Percentiles rank a stretch among this genome's conserved stretches.
phyloP scores from a whole-genome alignment of 2,888 invertebrate species.

The Cosmia trapezina region DNA sequence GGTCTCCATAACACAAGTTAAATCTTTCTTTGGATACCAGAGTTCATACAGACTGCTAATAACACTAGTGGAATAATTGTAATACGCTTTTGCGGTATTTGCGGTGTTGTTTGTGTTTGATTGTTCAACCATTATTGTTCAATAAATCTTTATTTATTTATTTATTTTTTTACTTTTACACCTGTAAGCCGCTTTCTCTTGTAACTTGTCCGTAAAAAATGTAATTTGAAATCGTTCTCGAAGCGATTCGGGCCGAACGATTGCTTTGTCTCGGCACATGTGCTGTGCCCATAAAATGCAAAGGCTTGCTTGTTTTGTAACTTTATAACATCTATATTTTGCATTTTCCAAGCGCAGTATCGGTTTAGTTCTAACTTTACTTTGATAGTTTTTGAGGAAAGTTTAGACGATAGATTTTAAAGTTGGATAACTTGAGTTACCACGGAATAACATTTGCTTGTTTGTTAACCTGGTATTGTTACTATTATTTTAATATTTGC shows the following conservation, averaged over 20 bases:
- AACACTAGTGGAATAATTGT: no score
- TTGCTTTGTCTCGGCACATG: slow-evolving; percentile 70
- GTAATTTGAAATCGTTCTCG: slow-evolving; percentile 72
- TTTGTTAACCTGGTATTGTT: not conserved
- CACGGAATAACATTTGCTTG: not conserved
- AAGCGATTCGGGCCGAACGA: slow-evolving; percentile 65
- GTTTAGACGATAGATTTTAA: slow-evolving; percentile 11
- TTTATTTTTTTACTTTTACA: no score
- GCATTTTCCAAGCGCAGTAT: slow-evolving; percentile 44
- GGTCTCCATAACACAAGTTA: no score
- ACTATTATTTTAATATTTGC: not conserved
- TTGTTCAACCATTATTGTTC: no score
- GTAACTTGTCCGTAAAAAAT: slow-evolving; percentile 51
- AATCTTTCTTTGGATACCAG: no score
- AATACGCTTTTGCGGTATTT: no score
- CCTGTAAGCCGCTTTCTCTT: slow-evolving; percentile 34
- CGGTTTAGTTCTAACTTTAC: slow-evolving; percentile 46
- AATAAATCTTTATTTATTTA: no score
- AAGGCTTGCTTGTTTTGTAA: slow-evolving; percentile 61
- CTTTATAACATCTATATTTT: slow-evolving; percentile 62
- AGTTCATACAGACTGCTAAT: no score
- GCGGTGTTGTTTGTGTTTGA: no score
- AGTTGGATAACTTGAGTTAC: not conserved
- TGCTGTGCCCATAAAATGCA: slow-evolving; percentile 68
- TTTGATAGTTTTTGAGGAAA: slow-evolving; percentile 43